Base-by-base conservation (phyloP, 1,140 invertebrate genomes). In the Rhynchophorus ferrugineus region DNA sequence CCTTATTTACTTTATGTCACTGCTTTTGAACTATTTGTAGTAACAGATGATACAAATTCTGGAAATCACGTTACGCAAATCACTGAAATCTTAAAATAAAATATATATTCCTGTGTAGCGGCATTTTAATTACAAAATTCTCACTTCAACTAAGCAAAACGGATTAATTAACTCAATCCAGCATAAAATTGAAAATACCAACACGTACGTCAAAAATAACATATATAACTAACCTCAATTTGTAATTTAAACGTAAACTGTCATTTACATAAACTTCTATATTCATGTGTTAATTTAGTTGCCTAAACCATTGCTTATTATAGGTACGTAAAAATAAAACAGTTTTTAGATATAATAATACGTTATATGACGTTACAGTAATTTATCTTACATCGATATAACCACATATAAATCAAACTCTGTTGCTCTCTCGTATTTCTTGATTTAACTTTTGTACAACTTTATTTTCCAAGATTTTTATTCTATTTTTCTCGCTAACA, bases 401-500 rank as follows among this genome's bases (percentile, higher is more conserved):
- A n/a, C 20, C n/a, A 45, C 44, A 14, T 44, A 3, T 35, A 18
- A 6, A 29, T 34, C 14, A 56, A 34, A 38, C 33, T 44, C 44
- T 44, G 39, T 50, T 49, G 35, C 42, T 36, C 34, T 51, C 44
- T 43, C 14, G 21, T 29, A 58, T 59, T 54, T 64, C 63, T 21
- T 57, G 22, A 38, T 60, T 59, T 13, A 64, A 50, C 48, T 63
- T 58, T 42, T 56, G 58, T 5, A 64, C 39, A n/a, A 61, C 48
- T 34, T 61, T 58, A 35, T 52, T 57, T 46, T 66, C 64, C 37
- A 59, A 44, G 17, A 66, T 59, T 49, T 59, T 58, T 6, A 65
- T 61, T 29, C 58, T 33, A 43, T 66, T 66, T 33, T 56, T 53
- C 39, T 62, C 51, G 48, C 62, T 67, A 18, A 60, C 62, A 39